Base-by-base conservation (phyloP, 2,888 invertebrate genomes). In the Ormyrus pomaceus region DNA sequence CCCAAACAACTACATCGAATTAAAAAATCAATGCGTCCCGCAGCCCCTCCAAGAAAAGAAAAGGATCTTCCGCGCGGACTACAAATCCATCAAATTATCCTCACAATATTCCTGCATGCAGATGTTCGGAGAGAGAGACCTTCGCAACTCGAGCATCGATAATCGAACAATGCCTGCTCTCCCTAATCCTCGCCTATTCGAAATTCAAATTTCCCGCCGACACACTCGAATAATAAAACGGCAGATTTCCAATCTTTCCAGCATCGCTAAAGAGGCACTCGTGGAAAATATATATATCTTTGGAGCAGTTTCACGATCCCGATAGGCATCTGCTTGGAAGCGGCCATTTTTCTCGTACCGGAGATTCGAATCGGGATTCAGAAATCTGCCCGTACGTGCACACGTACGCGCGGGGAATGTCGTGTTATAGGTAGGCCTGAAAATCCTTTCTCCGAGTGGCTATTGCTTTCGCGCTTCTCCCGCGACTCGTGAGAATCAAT, bases 401-500 rank as follows among this genome's bases (percentile, higher is more conserved):
- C 34, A 13, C 6, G 9, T 19, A 50, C 50, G 45, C 50, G 9
- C 11, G 48, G 19, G 76, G 76, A 75, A 75, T 75, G 75, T 68
- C 75, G 51, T 61, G 3, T 11, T 11, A 51, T 48, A 34, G 34
- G 34, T 4, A 34, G 34, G 34, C 34, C 34, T 34, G 34, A 0
- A 34, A 34, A 34, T 34, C 34, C 34, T 34, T 34, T 34, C 34
- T 4, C 34, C 34, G 46, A 75, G 62, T 48, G 55, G 64, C 56
- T 10, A 51, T 34, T 48, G 19, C 59, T 51, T 71, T 78, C 78
- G 72, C 50, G 66, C 71, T 68, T 71, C 51, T 34, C 4, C 34
- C 4, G 34, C 34, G 10, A 10, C 19, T 71, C 68, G 81, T 81
- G 79, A 76, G 81, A 76, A 82, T 82, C 81, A 79, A 82, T 79